Evolutionary conservation across 2,797 vertebrate genomes (phyloP).

Genomic region (Onychomys arenicola): DNA sequence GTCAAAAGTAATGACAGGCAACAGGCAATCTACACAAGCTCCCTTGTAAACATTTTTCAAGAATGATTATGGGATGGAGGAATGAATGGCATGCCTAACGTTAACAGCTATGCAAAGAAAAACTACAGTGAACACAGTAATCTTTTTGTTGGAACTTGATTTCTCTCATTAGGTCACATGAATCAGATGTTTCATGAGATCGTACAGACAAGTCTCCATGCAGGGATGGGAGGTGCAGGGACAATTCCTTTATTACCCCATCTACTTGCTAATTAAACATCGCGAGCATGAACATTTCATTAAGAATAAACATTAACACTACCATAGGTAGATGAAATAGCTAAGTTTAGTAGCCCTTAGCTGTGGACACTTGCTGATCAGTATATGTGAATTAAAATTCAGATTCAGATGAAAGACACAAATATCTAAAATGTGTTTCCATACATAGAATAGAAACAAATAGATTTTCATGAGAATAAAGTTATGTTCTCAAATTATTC

Average conservation of each 20-base stretch:
- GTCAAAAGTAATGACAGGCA: constrained; percentile 27
- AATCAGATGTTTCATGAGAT: constrained; percentile 18
- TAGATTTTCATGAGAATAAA: constrained; percentile 44
- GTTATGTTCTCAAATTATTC: constrained; percentile 7
- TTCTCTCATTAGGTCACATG: constrained; percentile 54
- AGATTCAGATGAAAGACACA: not conserved
- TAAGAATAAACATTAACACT: constrained; percentile 48
- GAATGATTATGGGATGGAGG: constrained; percentile 40
- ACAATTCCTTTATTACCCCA: constrained; percentile 17
- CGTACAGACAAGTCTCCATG: not conserved
- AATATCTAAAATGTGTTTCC: constrained; percentile 48
- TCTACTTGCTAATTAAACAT: constrained; percentile 19
- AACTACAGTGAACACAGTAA: not conserved
- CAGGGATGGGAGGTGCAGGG: not conserved
- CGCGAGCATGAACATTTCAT: constrained; percentile 28
- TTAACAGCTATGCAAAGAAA: constrained; percentile 43
- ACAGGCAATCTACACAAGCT: not conserved
- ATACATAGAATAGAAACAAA: not conserved
- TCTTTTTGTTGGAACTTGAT: constrained; percentile 28
- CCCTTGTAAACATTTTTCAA: not conserved
- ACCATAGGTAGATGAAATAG: constrained; percentile 8
- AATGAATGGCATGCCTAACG: constrained; percentile 25
- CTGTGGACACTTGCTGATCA: not conserved
- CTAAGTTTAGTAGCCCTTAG: constrained; percentile 43
- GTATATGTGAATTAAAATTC: constrained; percentile 10